These are phyloP conservation scores for Leucopsar rothschildi DNA, from an alignment of 2,113 vertebrate species.

Conservation along the genomic window DNA sequence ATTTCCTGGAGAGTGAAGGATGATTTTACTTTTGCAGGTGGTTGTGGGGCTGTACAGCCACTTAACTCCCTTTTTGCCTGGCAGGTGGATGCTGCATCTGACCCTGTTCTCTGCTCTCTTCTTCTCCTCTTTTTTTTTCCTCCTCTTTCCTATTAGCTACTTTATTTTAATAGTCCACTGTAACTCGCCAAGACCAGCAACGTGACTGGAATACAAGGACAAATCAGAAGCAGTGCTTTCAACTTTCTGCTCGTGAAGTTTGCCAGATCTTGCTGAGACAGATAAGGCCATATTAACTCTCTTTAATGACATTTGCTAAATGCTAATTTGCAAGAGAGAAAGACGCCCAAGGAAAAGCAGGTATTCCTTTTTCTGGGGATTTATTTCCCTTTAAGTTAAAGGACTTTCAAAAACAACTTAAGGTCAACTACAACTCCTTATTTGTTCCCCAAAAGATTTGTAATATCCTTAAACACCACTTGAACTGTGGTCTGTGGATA, in stretches of 20 bases:
- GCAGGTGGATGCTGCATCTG: neutral
- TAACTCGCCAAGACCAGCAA: neutral
- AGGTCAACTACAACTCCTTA: neutral
- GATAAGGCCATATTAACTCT: neutral
- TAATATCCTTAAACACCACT: neutral
- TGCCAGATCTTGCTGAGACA: neutral
- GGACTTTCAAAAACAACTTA: neutral
- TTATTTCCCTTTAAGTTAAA: neutral
- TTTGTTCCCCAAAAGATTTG: neutral
- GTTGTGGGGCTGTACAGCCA: accelerated
- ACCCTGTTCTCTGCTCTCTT: neutral
- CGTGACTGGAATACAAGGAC: neutral
- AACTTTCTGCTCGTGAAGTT: neutral
- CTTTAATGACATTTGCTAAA: neutral
- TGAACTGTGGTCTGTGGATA: neutral
- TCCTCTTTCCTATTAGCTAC: neutral
- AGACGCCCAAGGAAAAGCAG: neutral
- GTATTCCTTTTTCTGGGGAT: neutral
- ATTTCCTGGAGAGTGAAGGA: neutral
- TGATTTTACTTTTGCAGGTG: neutral
- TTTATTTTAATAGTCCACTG: neutral
- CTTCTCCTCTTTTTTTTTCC: neutral
- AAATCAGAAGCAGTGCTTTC: conserved; percentile 7
- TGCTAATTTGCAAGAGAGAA: neutral
- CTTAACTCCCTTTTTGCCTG: neutral